Evolutionary conservation across 1,140 invertebrate species (phyloP).

Genomic region (Gryon sp.): DNA sequence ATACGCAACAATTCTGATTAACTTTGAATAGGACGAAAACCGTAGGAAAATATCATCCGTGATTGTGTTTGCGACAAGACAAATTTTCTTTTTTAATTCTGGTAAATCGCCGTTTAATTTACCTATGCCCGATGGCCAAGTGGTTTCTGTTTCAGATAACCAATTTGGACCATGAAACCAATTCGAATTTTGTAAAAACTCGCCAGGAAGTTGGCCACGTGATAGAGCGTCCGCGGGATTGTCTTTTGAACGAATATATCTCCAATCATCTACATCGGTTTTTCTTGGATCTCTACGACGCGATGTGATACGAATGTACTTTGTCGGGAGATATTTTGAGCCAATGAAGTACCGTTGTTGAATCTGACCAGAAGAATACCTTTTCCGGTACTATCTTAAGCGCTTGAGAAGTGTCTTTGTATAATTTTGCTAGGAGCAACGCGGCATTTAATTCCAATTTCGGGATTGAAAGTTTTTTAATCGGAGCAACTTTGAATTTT

Average conservation of each 20-base stretch:
- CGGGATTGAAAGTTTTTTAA: background rate
- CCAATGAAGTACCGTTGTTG: background rate
- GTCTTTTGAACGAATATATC: background rate
- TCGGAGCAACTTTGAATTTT: conserved; percentile 3
- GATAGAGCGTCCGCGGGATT: background rate
- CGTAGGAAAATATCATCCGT: no score
- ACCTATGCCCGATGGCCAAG: background rate
- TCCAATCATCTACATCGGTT: background rate
- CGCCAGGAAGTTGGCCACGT: background rate
- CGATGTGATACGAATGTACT: background rate
- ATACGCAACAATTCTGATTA: no score
- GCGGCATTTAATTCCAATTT: conserved; percentile 1
- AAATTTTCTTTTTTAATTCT: no score
- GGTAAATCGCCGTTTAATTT: background rate
- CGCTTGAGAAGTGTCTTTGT: background rate
- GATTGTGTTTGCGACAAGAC: background rate
- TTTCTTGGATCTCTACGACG: background rate
- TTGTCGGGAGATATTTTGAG: background rate
- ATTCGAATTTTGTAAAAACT: background rate
- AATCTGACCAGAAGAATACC: conserved; percentile 9
- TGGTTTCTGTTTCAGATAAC: background rate
- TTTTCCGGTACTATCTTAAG: background rate
- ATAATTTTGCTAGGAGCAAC: background rate
- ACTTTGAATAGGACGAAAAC: no score
- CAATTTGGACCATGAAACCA: background rate